Conservation (phyloP, 2,113 vertebrate species). For the Gymnorhina tibicen region DNA sequence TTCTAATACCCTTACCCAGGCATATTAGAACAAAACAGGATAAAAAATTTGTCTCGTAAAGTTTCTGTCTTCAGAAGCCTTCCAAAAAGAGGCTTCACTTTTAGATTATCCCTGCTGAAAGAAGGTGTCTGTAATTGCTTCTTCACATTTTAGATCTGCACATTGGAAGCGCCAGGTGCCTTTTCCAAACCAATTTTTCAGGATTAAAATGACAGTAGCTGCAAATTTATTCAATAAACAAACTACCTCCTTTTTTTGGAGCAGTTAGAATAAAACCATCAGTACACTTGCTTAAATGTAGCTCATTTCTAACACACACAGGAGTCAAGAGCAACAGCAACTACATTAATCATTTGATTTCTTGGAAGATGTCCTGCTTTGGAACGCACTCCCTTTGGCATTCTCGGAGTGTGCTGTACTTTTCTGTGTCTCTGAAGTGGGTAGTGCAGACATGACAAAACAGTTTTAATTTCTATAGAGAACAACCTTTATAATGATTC, state of each 20-base stretch:
- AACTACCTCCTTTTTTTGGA: background rate
- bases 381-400: background rate
- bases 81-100: background rate
- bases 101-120: background rate
- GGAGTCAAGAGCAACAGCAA: background rate
- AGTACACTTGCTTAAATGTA: background rate
- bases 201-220: slow-evolving; percentile 6
- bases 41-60: background rate
- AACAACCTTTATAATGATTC: background rate
- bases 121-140: background rate
- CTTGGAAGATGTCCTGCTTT: background rate
- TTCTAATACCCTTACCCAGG: background rate
- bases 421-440: background rate
- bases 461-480: background rate
- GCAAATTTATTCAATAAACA: slow-evolving; percentile 27
- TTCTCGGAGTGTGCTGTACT: background rate
- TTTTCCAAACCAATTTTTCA: slow-evolving; percentile 34
- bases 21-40: background rate
- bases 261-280: background rate
- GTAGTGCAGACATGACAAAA: background rate
- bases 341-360: slow-evolving; percentile 1
- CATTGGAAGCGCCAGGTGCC: background rate
- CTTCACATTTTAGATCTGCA: background rate
- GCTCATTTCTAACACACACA: background rate
- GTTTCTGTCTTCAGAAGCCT: background rate